Base-by-base conservation (phyloP, 2,888 invertebrate species). In the Merodon equestris region DNA sequence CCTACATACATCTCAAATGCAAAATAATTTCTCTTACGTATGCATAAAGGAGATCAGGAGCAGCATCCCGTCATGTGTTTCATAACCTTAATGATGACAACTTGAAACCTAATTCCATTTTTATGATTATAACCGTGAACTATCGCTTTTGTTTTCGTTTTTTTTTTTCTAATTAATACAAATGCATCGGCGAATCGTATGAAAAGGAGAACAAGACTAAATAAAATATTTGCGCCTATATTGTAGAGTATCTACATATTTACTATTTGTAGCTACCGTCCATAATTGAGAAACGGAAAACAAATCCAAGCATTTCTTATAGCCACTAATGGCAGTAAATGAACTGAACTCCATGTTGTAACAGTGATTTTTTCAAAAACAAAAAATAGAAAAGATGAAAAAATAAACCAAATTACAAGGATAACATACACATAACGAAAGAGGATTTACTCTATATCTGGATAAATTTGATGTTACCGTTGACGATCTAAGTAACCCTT, bases 71-170 rank as follows among this genome's bases (percentile, higher is more conserved):
- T 36, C 51, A 67, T 57, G 27, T 63, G 57, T 77, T 77, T 77
- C 77, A 72, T 77, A 77, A 77, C 77, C 61, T 57, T 63, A 53
- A 42, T 53, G 56, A 75, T 64, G 58, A 58, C 58, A 72, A 72
- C 57, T 77, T 63, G n/a, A 57, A 57, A 47, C 42, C 60, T 61
- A 57, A 58, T 57, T 50, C 14, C 36, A 63, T 51, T 72, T 72
- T 63, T 68, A 63, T 27, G 27, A 68, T 58, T 67, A 63, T 51
- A 63, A 44, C 61, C 67, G 48, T 58, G 67, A 67, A 67, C 67
- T 77, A 51, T 57, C 9, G 9, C 53, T 58, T 68, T 19, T 34
- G 10, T 74, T 60, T 50, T 42, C 10, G 14, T 47, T 66, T 58
- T n/a, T 36, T 38, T 40, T 38, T 64, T 38, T 56, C n/a, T 45